Conservation (phyloP, 1,140 invertebrate species). For the Anoplophora glabripennis region DNA sequence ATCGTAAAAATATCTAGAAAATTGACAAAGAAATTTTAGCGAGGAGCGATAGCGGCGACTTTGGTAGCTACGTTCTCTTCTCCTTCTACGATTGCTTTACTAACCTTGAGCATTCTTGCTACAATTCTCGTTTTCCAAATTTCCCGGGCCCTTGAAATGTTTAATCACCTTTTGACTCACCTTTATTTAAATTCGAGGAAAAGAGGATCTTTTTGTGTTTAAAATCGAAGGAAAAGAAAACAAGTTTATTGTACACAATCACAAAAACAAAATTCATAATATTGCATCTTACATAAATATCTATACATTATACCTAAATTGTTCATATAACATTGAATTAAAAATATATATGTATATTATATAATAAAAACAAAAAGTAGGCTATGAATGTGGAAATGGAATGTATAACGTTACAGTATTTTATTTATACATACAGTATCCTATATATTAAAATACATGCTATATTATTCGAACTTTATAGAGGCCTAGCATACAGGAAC, state of each 20-base stretch:
- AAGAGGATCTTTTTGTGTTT: too few species aligned
- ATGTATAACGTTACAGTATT: constrained; percentile 15
- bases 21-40: too few species aligned
- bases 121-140: too few species aligned
- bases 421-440: background rate
- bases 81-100: too few species aligned
- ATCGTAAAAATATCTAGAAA: too few species aligned
- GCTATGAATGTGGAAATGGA: constrained; percentile 16
- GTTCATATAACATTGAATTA: constrained; percentile 17
- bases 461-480: background rate
- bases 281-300: constrained; percentile 25
- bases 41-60: too few species aligned
- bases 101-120: too few species aligned
- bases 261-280: constrained; percentile 22
- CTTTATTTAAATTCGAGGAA: too few species aligned
- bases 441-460: background rate
- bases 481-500: too few species aligned
- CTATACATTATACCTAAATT: constrained; percentile 22
- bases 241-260: constrained; percentile 30
- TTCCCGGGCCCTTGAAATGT: too few species aligned
- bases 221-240: constrained; percentile 14
- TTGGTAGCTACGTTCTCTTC: too few species aligned
- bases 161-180: too few species aligned
- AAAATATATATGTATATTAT: constrained; percentile 13
- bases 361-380: constrained; percentile 20